phyloP scores from a whole-genome alignment of 2,888 invertebrate genomes.

The Cerastis rubricosa region DNA sequence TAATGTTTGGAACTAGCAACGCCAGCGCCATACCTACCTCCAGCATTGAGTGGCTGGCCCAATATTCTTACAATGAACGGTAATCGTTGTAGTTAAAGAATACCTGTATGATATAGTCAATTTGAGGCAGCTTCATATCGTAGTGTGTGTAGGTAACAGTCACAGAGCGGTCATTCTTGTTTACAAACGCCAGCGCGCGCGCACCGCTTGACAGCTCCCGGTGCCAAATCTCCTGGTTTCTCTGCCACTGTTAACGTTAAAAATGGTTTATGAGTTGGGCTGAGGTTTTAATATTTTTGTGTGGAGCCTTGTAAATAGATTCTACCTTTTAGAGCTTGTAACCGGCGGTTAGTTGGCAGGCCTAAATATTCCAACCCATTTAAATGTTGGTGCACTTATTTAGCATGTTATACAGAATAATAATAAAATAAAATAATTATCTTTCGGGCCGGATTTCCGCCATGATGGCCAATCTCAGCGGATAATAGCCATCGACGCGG shows the following conservation, averaged over 20 bases:
- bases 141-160: conserved; percentile 70
- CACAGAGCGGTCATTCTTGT: conserved; percentile 71
- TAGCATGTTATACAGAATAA: background rate
- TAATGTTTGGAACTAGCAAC: background rate
- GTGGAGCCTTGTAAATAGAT: background rate
- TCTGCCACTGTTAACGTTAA: conserved; percentile 58
- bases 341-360: background rate
- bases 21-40: background rate
- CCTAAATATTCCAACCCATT: background rate
- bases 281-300: background rate
- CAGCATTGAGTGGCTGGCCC: background rate
- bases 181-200: conserved; percentile 91
- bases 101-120: conserved; percentile 76
- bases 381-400: background rate
- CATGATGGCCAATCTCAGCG: background rate
- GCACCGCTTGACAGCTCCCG: conserved; percentile 87
- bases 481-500: background rate
- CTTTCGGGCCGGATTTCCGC: background rate
- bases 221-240: conserved; percentile 90
- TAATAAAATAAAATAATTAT: background rate
- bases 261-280: background rate
- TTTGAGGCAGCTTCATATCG: conserved; percentile 74
- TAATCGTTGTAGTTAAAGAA: background rate
- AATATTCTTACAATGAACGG: background rate
- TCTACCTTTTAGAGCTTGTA: background rate